Conservation (phyloP, 2,888 invertebrate genomes). For the Platynereis dumerilii region DNA sequence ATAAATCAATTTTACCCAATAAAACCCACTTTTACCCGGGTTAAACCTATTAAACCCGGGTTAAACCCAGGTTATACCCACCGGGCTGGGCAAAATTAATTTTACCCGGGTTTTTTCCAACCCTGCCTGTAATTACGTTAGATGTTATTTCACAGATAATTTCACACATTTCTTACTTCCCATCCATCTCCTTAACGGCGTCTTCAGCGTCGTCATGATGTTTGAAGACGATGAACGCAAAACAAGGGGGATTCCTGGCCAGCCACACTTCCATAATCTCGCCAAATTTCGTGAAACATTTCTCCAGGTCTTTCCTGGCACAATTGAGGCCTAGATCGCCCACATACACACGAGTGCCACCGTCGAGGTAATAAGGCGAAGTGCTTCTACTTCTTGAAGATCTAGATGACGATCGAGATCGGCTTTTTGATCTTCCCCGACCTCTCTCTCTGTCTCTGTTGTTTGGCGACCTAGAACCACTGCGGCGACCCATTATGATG, state of each 20-base stretch:
- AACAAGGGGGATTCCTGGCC: constrained; percentile 70
- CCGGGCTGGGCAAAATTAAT: no score
- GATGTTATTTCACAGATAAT: no score
- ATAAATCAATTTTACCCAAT: no score
- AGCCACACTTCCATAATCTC: constrained; percentile 69
- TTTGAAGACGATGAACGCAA: constrained; percentile 70
- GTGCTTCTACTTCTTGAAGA: background rate
- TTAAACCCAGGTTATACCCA: no score
- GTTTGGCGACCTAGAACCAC: background rate
- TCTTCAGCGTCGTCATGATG: constrained; percentile 72
- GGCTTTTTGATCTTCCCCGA: background rate
- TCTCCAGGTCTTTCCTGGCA: constrained; percentile 62
- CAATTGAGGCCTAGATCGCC: constrained; percentile 29
- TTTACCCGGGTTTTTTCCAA: no score
- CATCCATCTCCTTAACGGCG: constrained; percentile 81
- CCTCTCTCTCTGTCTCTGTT: background rate
- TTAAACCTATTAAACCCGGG: no score
- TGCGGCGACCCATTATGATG: background rate
- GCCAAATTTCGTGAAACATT: constrained; percentile 68
- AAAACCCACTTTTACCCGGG: no score
- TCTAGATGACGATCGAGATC: background rate
- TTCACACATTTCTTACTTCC: no score
- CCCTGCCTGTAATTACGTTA: no score
- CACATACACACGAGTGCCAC: constrained; percentile 32
- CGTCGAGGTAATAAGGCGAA: constrained; percentile 10